phyloP scores from a whole-genome alignment of 2,113 vertebrate genomes.

The Apeltes quadracus region DNA sequence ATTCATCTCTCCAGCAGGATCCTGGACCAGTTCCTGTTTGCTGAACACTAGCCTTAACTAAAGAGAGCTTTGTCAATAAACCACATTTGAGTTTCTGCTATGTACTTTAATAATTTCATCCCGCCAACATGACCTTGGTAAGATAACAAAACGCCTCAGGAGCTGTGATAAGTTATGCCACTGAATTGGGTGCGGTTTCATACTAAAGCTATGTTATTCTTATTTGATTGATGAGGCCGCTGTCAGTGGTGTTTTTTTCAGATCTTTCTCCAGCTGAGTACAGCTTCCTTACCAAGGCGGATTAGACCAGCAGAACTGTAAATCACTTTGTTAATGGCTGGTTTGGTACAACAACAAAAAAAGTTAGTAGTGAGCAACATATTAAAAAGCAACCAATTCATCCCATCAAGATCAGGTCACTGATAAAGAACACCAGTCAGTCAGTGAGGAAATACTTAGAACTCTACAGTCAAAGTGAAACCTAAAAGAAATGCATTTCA shows the following conservation, averaged over 20 bases:
- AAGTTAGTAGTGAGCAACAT: neutral
- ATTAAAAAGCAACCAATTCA: neutral
- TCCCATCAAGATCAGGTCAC: neutral
- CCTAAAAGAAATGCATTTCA: neutral
- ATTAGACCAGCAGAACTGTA: constrained; percentile 42
- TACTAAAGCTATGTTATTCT: neutral
- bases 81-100: constrained; percentile 28
- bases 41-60: constrained; percentile 47
- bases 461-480: neutral
- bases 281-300: constrained; percentile 36
- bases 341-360: constrained; percentile 7
- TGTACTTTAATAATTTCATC: constrained; percentile 1
- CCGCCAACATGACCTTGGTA: neutral
- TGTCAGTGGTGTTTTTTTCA: constrained; percentile 22
- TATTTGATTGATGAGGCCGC: constrained; percentile 17
- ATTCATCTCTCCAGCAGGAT: constrained; percentile 64
- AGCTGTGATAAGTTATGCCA: constrained; percentile 6
- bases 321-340: constrained; percentile 45
- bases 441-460: neutral
- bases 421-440: neutral
- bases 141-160: neutral
- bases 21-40: constrained; percentile 70
- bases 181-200: neutral
- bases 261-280: constrained; percentile 25
- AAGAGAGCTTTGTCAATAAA: constrained; percentile 49